Base-by-base conservation (phyloP, 2,113 vertebrate genomes). In the Actenoides hombroni region DNA sequence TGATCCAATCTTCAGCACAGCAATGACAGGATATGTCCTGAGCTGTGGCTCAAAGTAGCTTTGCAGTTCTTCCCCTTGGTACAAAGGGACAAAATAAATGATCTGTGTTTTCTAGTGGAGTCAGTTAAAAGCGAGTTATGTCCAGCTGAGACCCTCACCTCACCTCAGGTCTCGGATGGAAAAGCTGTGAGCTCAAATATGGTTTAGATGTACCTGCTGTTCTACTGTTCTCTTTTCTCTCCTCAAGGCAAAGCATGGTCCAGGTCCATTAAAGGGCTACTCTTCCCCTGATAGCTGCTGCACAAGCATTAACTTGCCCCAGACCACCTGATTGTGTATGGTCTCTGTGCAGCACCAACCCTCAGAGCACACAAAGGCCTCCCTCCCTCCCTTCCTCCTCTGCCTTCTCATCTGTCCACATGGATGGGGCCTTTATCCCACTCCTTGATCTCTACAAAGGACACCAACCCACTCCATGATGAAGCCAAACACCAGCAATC, bases 401-500 rank as follows among this genome's bases (percentile, higher is more conserved):
- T 49, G 13, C 33, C 42, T 26, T 46, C 3, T 2, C 48, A 28
- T 26, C 25, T 6, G 28, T 42, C 29, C 0, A 0, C 42, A 28
- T 28, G n/a, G 51, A 49, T 0, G 2, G 18, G 18, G 16, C 51
- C 13, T 77, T 83, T 9, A 54, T 70, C 15, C 46, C 68, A 29
- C 13, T 57, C 49, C n/a, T 40, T 31, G 29, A 11, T 57, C 39
- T 42, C 73, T 46, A 51, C 44, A 33, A 53, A 23, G 29, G 40
- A 53, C 39, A 53, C 15, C 67, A 78, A 18, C 37, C n/a, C 28
- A 10, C 14, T 28, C 7, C 3, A 8, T 2, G 6, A 19, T 42
- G 64, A 29, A 61, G n/a, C 39, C 46, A 42, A 46, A 63, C 0
- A 0, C n/a, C 70, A 51, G n/a, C 1, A 1, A 56, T 33, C 0